Conservation (phyloP, 1,140 invertebrate species). For the Euura lappo region DNA sequence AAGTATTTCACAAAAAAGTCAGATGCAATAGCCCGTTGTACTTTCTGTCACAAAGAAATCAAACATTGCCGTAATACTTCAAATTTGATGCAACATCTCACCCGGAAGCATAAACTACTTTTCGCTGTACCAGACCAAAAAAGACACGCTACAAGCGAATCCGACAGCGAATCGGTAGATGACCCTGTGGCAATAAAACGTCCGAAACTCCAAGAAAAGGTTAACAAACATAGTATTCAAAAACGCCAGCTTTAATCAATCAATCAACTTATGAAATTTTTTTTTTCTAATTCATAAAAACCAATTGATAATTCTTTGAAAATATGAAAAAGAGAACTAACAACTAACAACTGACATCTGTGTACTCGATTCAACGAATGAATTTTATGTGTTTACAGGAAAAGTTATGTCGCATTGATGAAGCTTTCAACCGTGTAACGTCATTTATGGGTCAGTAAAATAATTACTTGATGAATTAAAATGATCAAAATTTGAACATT, state of each 20-base stretch:
- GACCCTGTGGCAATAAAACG: not conserved
- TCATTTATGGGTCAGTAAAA: constrained; percentile 9
- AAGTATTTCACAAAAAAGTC: not conserved
- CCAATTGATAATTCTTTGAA: no score
- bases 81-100: not conserved
- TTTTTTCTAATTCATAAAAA: not conserved
- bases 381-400: not conserved
- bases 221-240: not conserved
- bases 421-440: constrained; percentile 10
- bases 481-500: not conserved
- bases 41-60: constrained; percentile 7
- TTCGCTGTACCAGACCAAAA: no score
- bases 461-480: no score
- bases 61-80: constrained; percentile 14
- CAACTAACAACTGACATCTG: not conserved
- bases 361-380: not conserved
- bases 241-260: no score
- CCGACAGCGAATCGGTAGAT: not conserved
- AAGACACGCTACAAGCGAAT: no score
- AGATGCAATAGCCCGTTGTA: constrained; percentile 1
- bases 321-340: not conserved
- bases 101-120: constrained; percentile 9
- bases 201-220: not conserved
- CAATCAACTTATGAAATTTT: not conserved
- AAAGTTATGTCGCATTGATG: not conserved